Conservation (phyloP, 2,888 invertebrate species). For the Trypoxylon attenuatum region DNA sequence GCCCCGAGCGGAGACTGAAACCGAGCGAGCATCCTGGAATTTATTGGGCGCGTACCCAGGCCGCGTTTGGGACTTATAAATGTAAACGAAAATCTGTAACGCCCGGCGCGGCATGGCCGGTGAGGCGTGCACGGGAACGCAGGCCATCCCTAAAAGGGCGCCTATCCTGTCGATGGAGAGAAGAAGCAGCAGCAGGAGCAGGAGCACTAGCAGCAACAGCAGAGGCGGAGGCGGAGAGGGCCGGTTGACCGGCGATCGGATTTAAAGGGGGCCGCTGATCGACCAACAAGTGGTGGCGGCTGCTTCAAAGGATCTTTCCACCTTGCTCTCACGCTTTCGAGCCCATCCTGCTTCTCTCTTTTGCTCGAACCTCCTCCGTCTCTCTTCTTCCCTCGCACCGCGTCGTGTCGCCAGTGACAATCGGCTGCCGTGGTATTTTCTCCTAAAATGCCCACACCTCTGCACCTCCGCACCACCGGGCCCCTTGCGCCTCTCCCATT, state of each 20-base stretch:
- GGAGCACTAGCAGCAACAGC: not conserved
- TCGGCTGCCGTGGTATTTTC: constrained; percentile 54
- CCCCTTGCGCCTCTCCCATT: constrained; percentile 59
- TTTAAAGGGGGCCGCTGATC: constrained; percentile 70
- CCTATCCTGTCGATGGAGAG: constrained; percentile 59
- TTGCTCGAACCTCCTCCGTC: constrained; percentile 1
- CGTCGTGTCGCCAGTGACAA: constrained; percentile 40
- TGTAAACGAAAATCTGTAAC: constrained; percentile 68
- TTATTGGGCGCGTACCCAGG: constrained; percentile 62
- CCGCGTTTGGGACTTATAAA: constrained; percentile 56
- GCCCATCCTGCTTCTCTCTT: constrained; percentile 15
- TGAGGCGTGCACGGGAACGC: constrained; percentile 62
- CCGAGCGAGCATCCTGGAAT: constrained; percentile 56
- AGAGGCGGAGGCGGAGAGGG: constrained; percentile 16
- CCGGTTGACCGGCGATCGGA: constrained; percentile 63
- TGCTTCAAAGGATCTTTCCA: constrained; percentile 62
- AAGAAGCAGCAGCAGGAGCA: constrained; percentile 35
- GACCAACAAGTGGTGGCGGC: constrained; percentile 71
- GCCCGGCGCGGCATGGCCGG: constrained; percentile 57
- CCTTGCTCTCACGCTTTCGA: constrained; percentile 44
- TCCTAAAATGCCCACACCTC: constrained; percentile 61
- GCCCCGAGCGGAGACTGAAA: no score
- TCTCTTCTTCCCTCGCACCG: constrained; percentile 9
- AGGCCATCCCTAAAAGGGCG: constrained; percentile 54
- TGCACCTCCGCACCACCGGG: constrained; percentile 15